Conservation (phyloP, 2,797 vertebrate species). For the Muraenolepis orangiensis region DNA sequence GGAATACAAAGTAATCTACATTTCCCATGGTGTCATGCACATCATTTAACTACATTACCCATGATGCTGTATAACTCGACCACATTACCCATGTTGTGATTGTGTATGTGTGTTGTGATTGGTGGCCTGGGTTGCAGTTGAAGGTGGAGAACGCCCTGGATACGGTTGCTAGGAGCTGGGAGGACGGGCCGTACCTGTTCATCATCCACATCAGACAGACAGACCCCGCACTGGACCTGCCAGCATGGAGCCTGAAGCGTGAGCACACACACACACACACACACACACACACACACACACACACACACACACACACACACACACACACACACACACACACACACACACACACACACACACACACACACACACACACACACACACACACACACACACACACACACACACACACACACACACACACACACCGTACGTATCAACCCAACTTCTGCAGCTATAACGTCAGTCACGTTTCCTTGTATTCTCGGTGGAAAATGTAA, state of each 20-base stretch:
- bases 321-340: background rate
- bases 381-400: constrained; percentile 7
- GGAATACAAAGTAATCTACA: too few species aligned
- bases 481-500: too few species aligned
- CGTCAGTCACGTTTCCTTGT: too few species aligned
- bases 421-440: background rate
- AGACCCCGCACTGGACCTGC: fast-evolving
- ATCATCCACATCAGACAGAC: constrained; percentile 51
- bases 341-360: background rate
- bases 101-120: background rate
- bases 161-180: constrained; percentile 65
- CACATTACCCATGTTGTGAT: background rate
- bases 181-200: constrained; percentile 78
- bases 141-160: background rate
- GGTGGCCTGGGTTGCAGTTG: background rate
- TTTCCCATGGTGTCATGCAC: too few species aligned
- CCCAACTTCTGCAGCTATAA: too few species aligned
- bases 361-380: background rate
- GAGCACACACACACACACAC: constrained; percentile 33
- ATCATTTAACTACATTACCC: too few species aligned
- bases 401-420: constrained; percentile 2
- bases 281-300: constrained; percentile 11
- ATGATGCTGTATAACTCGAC: too few species aligned
- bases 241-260: constrained; percentile 59
- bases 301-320: constrained; percentile 4